Conservation (phyloP, 2,797 vertebrate genomes). For the Etheostoma perlongum region DNA sequence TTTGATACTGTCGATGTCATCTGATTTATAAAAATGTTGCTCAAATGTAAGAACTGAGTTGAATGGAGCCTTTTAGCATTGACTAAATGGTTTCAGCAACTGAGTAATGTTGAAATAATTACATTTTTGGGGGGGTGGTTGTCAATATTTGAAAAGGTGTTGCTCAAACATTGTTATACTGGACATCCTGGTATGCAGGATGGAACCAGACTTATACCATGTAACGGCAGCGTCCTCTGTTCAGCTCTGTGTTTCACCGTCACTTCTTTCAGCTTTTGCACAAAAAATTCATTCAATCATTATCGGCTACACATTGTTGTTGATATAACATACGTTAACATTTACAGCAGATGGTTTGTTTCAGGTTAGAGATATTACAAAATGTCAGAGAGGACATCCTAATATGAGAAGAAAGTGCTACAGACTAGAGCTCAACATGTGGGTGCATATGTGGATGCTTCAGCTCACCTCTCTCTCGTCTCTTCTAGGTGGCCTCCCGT, state of each 20-base stretch:
- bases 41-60: too few species aligned
- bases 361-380: background rate
- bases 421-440: background rate
- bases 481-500: slow-evolving; percentile 91
- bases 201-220: too few species aligned
- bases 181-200: too few species aligned
- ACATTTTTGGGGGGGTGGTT: too few species aligned
- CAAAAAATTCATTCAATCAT: background rate
- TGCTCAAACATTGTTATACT: too few species aligned
- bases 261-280: background rate
- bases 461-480: slow-evolving; percentile 19
- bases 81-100: too few species aligned
- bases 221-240: background rate
- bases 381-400: background rate
- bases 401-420: background rate
- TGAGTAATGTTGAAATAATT: too few species aligned
- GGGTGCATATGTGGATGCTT: background rate
- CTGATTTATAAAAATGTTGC: too few species aligned
- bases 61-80: too few species aligned
- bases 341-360: background rate
- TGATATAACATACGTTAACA: background rate
- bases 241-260: background rate
- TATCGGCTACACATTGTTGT: background rate
- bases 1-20: too few species aligned
- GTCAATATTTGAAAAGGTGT: too few species aligned